Percentiles rank a stretch among this genome's conserved stretches.
These are phyloP conservation scores for Cathartes aura DNA, from an alignment of 2,113 vertebrate species.

Conservation along the genomic window DNA sequence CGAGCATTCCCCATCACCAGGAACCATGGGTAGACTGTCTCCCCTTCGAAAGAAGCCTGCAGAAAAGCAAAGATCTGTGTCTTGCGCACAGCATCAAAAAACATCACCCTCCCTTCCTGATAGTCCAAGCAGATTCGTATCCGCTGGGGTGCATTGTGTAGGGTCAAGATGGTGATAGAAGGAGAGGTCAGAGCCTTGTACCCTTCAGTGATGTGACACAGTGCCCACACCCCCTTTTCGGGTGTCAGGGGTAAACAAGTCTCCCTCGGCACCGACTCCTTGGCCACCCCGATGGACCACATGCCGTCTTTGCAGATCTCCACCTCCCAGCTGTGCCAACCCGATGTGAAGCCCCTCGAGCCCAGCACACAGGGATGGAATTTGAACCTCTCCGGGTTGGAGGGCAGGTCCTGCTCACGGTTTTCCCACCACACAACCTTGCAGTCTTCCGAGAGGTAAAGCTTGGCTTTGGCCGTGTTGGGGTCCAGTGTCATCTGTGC, in stretches of 20 bases:
- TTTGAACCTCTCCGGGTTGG: not conserved
- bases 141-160: accelerated
- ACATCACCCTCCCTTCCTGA: not conserved
- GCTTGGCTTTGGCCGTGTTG: not conserved
- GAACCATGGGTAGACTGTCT: not conserved
- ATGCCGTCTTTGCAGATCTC: accelerated
- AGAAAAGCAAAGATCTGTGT: not conserved
- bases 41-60: not conserved
- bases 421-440: accelerated
- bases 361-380: not conserved
- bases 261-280: not conserved
- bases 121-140: not conserved
- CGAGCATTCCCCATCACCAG: no score
- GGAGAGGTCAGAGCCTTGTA: not conserved
- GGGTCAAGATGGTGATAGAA: not conserved
- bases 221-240: not conserved
- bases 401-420: no score
- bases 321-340: not conserved
- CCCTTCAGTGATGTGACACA: not conserved
- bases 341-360: not conserved
- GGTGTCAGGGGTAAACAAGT: no score
- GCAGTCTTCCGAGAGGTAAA: not conserved
- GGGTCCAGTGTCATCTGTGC: not conserved
- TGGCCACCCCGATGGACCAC: not conserved
- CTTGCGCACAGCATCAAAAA: not conserved